phyloP scores from a whole-genome alignment of 2,888 invertebrate species.

The Peribatodes rhomboidaria region DNA sequence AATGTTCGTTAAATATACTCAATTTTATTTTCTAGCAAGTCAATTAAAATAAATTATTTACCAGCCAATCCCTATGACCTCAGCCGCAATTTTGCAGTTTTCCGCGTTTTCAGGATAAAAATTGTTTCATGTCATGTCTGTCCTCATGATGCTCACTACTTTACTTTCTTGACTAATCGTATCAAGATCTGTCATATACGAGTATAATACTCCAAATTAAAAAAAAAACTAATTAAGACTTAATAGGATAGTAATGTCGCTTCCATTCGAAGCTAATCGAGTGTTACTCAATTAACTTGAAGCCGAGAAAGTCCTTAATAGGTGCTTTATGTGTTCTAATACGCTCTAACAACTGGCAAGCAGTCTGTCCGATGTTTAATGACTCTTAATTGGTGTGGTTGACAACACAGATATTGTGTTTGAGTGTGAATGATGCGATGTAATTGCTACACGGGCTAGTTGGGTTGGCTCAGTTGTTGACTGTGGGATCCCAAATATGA shows the following conservation, averaged over 20 bases:
- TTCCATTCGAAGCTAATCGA: conserved; percentile 22
- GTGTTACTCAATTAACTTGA: conserved; percentile 41
- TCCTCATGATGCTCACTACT: too few species aligned
- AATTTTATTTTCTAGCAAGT: too few species aligned
- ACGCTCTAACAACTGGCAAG: conserved; percentile 66
- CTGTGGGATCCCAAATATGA: conserved; percentile 35
- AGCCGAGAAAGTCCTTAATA: conserved; percentile 72
- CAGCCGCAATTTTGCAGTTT: too few species aligned
- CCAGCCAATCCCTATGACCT: too few species aligned
- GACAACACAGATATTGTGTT: conserved; percentile 55
- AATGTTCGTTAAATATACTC: too few species aligned
- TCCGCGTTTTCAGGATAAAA: too few species aligned
- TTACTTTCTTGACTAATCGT: too few species aligned
- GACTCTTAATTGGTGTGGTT: conserved; percentile 73
- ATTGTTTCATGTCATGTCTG: too few species aligned
- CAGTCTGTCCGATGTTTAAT: conserved; percentile 72
- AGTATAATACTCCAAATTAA: too few species aligned
- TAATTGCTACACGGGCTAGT: conserved; percentile 45
- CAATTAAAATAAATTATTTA: too few species aligned
- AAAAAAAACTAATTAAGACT: too few species aligned
- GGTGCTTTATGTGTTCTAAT: conserved; percentile 70
- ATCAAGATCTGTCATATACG: too few species aligned
- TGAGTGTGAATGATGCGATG: conserved; percentile 56
- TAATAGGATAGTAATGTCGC: conserved; percentile 2
- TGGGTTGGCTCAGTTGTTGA: conserved; percentile 23